Conservation (phyloP, 1,140 invertebrate species). For the Drosophila kepulauana region DNA sequence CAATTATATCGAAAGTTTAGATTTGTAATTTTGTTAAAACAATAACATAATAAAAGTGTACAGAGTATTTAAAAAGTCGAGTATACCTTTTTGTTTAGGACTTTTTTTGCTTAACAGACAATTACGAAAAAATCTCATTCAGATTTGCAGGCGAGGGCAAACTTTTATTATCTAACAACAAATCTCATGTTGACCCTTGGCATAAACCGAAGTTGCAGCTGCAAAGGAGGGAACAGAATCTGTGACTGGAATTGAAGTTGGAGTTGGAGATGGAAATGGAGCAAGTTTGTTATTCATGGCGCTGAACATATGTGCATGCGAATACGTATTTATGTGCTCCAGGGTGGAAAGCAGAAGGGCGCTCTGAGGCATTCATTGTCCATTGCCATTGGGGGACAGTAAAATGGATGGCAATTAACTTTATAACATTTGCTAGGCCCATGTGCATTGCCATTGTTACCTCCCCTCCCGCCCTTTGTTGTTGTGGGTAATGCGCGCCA, state of each 20-base stretch:
- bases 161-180: conserved; percentile 36
- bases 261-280: neutral
- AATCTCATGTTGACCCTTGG: conserved; percentile 35
- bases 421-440: conserved; percentile 77
- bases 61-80: neutral
- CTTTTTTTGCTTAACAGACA: conserved; percentile 8
- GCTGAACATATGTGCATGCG: conserved; percentile 9
- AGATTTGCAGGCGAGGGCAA: neutral
- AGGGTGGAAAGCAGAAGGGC: neutral
- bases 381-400: conserved; percentile 37
- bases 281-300: neutral
- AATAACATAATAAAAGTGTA: too few species aligned
- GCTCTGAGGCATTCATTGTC: conserved; percentile 11
- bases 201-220: neutral
- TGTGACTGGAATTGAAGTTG: neutral
- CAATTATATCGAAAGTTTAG: too few species aligned
- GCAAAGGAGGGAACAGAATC: neutral
- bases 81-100: neutral
- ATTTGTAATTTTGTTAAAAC: too few species aligned
- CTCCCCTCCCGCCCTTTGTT: neutral
- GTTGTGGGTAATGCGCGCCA: conserved; percentile 59
- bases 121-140: conserved; percentile 22
- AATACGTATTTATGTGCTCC: conserved; percentile 8
- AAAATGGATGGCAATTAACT: conserved; percentile 77
- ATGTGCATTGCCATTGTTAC: conserved; percentile 50